phyloP scores from a whole-genome alignment of 2,888 invertebrate species.

The Artemia sp. region DNA sequence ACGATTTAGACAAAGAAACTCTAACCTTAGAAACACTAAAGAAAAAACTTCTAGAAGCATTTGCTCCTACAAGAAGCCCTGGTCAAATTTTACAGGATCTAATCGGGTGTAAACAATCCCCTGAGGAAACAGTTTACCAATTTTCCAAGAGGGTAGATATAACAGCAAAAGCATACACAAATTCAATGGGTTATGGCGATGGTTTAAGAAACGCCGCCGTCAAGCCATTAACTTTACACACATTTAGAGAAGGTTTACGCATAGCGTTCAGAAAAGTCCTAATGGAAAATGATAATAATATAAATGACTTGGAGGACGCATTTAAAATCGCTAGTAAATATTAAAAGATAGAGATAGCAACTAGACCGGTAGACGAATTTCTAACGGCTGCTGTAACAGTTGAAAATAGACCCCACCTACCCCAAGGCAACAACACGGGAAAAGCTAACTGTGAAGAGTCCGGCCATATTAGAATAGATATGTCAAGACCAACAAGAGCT shows the following conservation, averaged over 20 bases:
- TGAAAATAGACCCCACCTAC: too few species aligned
- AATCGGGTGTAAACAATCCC: not conserved
- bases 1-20: not conserved
- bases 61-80: not conserved
- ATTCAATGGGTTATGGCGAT: not conserved
- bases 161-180: not conserved
- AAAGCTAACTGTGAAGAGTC: too few species aligned
- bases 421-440: too few species aligned
- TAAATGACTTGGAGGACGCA: not conserved
- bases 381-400: too few species aligned
- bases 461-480: too few species aligned
- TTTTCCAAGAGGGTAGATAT: not conserved
- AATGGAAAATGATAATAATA: not conserved
- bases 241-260: not conserved
- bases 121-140: not conserved
- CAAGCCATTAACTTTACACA: not conserved
- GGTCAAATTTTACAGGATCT: conserved; percentile 8
- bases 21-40: not conserved
- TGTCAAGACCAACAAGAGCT: too few species aligned
- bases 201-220: not conserved
- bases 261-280: not conserved
- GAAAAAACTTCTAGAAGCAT: not conserved
- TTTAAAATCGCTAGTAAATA: not conserved
- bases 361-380: not conserved
- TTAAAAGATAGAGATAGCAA: not conserved